phyloP scores from a whole-genome alignment of 2,888 invertebrate species.

The Panorpa germanica region DNA sequence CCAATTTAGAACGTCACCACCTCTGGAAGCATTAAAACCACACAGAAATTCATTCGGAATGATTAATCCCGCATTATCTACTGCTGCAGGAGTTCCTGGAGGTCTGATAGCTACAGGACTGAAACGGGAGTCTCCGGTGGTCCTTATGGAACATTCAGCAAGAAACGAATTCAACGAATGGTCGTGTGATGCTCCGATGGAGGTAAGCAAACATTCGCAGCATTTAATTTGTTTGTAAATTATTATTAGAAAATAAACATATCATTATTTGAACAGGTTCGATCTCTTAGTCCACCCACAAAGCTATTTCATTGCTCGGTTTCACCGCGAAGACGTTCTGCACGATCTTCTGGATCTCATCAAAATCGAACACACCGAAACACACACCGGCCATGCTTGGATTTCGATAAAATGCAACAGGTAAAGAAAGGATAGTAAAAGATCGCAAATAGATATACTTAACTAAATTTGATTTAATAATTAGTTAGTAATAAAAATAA shows the following conservation, averaged over 20 bases:
- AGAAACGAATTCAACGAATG: no score
- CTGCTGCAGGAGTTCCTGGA: conserved; percentile 4
- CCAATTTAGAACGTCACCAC: conserved; percentile 80
- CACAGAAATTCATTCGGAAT: conserved; percentile 12
- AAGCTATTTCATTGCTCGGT: conserved; percentile 35
- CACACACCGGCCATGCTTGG: conserved; percentile 72
- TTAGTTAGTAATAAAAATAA: no score
- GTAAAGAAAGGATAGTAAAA: conserved; percentile 28
- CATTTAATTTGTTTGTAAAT: no score
- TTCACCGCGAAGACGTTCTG: conserved; percentile 37
- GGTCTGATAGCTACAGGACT: conserved; percentile 9
- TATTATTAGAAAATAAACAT: no score
- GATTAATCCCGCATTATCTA: not conserved
- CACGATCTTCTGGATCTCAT: conserved; percentile 29
- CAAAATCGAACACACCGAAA: conserved; percentile 31
- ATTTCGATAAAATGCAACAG: conserved; percentile 96
- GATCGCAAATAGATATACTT: no score
- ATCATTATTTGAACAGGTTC: conserved; percentile 19
- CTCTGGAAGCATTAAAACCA: conserved; percentile 74
- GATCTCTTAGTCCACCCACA: conserved; percentile 27
- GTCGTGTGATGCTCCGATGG: no score
- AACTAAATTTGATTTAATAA: no score
- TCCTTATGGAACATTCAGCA: no score
- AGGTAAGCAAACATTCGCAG: no score
- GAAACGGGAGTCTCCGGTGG: no score